These are phyloP conservation scores for Brachyopa scutellaris DNA, from an alignment of 2,888 invertebrate genomes.

Conservation along the genomic window DNA sequence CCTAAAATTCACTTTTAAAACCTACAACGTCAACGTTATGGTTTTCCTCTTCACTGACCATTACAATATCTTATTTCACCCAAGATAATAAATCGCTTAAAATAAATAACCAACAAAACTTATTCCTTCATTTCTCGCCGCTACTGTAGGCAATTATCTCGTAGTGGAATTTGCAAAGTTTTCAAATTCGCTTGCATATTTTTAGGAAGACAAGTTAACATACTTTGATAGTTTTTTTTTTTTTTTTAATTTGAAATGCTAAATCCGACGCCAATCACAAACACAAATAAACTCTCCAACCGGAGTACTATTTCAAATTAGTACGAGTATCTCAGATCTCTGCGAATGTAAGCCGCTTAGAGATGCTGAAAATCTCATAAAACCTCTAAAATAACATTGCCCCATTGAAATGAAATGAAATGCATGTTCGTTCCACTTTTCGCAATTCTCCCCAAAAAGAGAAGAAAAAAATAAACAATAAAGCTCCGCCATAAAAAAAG, in stretches of 20 bases:
- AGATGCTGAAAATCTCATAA: neutral
- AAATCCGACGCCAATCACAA: neutral
- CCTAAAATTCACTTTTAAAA: no score
- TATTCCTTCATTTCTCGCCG: neutral
- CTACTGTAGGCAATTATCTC: constrained; percentile 13
- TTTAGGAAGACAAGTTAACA: neutral
- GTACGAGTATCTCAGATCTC: no score
- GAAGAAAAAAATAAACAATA: neutral
- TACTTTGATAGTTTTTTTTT: no score
- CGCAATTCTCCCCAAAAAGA: constrained; percentile 11
- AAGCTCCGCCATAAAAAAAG: neutral
- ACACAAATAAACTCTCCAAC: neutral
- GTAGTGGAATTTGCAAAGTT: neutral
- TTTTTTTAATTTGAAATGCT: neutral
- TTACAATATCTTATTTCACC: no score
- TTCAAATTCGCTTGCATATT: neutral
- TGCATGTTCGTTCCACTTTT: constrained; percentile 43
- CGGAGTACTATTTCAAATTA: no score
- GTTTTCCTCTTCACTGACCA: no score
- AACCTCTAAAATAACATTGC: neutral
- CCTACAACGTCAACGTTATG: no score
- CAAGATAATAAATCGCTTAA: no score
- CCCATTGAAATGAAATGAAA: neutral
- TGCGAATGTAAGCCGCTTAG: no score
- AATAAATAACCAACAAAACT: no score